Percentiles rank a stretch among this genome's conserved stretches.
phyloP scores from a whole-genome alignment of 2,797 vertebrate genomes.

The Arctocebus calabarensis region DNA sequence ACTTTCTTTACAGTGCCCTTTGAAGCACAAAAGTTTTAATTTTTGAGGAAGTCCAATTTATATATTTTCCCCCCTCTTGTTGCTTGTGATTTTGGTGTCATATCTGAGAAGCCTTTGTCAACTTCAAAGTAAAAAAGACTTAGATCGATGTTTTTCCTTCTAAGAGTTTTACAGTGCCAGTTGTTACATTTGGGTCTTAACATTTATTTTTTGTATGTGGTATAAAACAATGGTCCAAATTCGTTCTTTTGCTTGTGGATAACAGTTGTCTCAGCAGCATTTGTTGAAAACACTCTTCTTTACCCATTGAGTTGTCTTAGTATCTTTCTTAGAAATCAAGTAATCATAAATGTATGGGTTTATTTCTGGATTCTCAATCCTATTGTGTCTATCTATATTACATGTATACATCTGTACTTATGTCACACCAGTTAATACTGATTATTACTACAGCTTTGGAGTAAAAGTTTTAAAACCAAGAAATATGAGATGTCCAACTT shows the following conservation, averaged over 20 bases:
- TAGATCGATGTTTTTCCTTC: neutral
- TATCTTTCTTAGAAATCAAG: neutral
- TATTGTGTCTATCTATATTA: neutral
- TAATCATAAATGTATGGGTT: neutral
- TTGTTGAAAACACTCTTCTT: neutral
- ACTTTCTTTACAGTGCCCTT: neutral
- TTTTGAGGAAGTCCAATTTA: neutral
- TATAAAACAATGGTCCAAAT: neutral
- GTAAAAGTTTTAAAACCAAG: neutral
- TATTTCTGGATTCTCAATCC: neutral
- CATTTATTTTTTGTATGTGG: neutral
- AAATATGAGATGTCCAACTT: neutral
- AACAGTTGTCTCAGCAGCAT: neutral
- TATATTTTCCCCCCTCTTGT: neutral
- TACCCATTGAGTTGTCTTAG: neutral
- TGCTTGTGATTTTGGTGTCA: neutral
- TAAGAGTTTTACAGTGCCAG: neutral
- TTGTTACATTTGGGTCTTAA: neutral
- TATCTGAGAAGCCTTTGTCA: neutral
- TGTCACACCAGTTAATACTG: neutral
- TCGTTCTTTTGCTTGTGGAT: neutral
- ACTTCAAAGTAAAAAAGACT: conserved; percentile 14
- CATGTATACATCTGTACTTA: neutral
- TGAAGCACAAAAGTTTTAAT: neutral
- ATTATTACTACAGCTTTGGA: neutral